These are phyloP conservation scores for Dendroctonus valens DNA, from an alignment of 1,140 invertebrate genomes.

Conservation along the genomic window DNA sequence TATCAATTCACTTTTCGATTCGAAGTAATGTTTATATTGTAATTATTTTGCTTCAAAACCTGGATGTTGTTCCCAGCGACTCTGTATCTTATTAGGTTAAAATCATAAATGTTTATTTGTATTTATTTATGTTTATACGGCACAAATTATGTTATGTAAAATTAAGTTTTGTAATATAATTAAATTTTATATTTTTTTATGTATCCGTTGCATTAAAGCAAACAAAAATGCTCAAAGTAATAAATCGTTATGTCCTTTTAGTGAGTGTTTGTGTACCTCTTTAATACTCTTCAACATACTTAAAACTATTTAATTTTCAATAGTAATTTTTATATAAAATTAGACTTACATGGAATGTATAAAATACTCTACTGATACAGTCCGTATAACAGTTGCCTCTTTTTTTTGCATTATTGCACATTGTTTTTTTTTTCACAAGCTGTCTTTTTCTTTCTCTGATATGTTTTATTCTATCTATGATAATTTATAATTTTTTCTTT, in stretches of 20 bases:
- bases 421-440: too few relatives aligned
- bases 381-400: not conserved
- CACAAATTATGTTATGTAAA: conserved; percentile 4
- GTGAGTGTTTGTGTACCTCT: too few relatives aligned
- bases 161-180: conserved; percentile 32
- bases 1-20: not conserved
- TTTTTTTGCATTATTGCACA: too few relatives aligned
- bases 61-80: not conserved
- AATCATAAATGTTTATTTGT: not conserved
- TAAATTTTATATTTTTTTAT: conserved; percentile 34
- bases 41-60: not conserved
- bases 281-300: too few relatives aligned
- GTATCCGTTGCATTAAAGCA: conserved; percentile 18
- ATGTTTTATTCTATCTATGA: too few relatives aligned
- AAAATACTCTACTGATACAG: not conserved
- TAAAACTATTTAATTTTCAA: too few relatives aligned
- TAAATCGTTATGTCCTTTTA: conserved; percentile 23
- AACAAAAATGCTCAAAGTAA: conserved; percentile 29
- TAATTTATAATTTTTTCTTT: too few relatives aligned
- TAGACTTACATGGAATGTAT: too few relatives aligned
- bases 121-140: not conserved
- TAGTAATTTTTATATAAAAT: too few relatives aligned
- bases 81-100: not conserved
- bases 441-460: too few relatives aligned
- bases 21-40: not conserved